Percentiles rank a stretch among this genome's conserved stretches.
Conservation (phyloP, 2,888 invertebrate genomes). For the Ditylenchus weischeri region DNA sequence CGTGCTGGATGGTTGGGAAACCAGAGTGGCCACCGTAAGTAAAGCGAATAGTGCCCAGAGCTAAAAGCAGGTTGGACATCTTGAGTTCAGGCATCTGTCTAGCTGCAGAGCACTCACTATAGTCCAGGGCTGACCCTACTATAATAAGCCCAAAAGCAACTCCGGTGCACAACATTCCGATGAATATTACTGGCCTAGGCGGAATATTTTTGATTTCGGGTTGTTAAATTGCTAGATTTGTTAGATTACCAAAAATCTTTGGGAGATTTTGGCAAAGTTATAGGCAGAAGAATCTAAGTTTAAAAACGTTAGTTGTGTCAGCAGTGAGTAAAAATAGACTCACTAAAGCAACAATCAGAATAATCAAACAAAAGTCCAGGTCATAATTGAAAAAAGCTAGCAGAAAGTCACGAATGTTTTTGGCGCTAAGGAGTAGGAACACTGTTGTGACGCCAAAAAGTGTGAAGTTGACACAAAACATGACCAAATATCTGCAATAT, state of each 20-base stretch:
- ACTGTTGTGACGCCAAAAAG: slow-evolving; percentile 53
- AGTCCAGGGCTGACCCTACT: slow-evolving; percentile 29
- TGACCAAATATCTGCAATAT: slow-evolving; percentile 36
- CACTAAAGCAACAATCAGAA: slow-evolving; percentile 39
- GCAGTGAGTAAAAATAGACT: slow-evolving; percentile 26
- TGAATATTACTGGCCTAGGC: slow-evolving; percentile 20
- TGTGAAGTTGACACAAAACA: slow-evolving; percentile 47
- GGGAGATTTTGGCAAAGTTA: slow-evolving; percentile 52
- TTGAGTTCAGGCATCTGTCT: slow-evolving; percentile 23
- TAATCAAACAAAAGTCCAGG: slow-evolving; percentile 41
- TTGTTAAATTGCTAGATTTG: slow-evolving; percentile 5
- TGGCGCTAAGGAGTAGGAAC: slow-evolving; percentile 48
- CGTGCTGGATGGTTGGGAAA: slow-evolving; percentile 45
- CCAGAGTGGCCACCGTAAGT: slow-evolving; percentile 36
- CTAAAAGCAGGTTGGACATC: slow-evolving; percentile 29
- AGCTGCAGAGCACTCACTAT: slow-evolving; percentile 14
- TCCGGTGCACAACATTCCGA: slow-evolving; percentile 25
- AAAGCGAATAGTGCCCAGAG: slow-evolving; percentile 35
- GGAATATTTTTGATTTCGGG: not conserved
- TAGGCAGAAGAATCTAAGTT: slow-evolving; percentile 45
- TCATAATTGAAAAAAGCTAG: slow-evolving; percentile 30
- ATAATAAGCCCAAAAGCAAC: slow-evolving; percentile 26
- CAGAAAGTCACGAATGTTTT: slow-evolving; percentile 51
- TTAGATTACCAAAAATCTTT: slow-evolving; percentile 51
- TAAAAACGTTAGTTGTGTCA: slow-evolving; percentile 44